These are phyloP conservation scores for Holcopasites calliopsidis DNA, from an alignment of 1,140 invertebrate genomes.

Conservation along the genomic window DNA sequence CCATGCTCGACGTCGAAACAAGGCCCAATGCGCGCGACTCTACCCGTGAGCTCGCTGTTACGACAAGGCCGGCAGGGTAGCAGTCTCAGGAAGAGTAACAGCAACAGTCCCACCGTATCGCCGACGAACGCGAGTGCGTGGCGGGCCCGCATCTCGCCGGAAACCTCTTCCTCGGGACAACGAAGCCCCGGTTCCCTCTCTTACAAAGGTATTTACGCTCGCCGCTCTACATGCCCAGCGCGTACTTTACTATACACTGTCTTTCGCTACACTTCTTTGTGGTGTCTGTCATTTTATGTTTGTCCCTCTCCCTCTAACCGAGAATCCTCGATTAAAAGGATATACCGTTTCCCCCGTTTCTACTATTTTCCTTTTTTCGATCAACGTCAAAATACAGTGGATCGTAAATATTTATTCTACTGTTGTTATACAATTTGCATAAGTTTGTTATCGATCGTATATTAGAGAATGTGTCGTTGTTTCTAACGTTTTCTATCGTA, in stretches of 20 bases:
- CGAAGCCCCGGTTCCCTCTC: conserved; percentile 86
- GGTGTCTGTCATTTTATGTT: conserved; percentile 40
- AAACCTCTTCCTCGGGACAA: conserved; percentile 84
- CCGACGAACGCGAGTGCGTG: conserved; percentile 83
- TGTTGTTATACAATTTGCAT: neutral
- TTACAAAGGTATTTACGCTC: conserved; percentile 83
- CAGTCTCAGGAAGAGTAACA: conserved; percentile 82
- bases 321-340: neutral
- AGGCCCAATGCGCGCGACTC: conserved; percentile 86
- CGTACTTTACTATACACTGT: conserved; percentile 21
- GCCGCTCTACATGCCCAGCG: conserved; percentile 4
- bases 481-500: neutral
- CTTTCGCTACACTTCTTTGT: conserved; percentile 31
- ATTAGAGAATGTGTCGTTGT: conserved; percentile 14
- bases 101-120: conserved; percentile 83
- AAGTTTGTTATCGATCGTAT: neutral
- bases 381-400: neutral
- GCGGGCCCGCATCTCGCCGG: conserved; percentile 83
- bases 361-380: neutral
- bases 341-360: neutral
- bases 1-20: conserved; percentile 84
- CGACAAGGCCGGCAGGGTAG: conserved; percentile 81
- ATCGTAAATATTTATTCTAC: conserved; percentile 12
- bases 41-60: conserved; percentile 86
- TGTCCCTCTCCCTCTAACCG: neutral